phyloP scores from a whole-genome alignment of 2,797 vertebrate species.

The Chiloscyllium punctatum region DNA sequence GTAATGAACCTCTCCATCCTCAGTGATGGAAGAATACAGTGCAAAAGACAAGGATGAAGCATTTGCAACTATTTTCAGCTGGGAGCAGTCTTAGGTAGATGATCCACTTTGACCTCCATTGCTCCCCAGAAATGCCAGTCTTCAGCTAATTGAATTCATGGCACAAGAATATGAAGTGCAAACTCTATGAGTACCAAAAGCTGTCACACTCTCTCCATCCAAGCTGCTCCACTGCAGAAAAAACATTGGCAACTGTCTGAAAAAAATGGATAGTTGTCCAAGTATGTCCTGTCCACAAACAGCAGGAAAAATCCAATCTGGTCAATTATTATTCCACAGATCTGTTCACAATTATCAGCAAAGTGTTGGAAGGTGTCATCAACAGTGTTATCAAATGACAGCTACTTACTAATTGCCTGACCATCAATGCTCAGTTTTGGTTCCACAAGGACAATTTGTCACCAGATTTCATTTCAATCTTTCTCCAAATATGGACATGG shows the following conservation, averaged over 20 bases:
- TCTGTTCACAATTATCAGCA: neutral
- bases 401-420: neutral
- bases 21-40: neutral
- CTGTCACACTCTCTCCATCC: neutral
- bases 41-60: neutral
- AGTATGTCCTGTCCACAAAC: neutral
- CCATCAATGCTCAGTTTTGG: neutral
- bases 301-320: neutral
- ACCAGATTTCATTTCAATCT: neutral
- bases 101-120: neutral
- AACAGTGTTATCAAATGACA: neutral
- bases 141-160: neutral
- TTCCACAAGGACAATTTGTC: neutral
- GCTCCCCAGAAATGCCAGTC: neutral
- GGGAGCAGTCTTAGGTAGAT: neutral
- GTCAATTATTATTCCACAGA: neutral
- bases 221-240: neutral
- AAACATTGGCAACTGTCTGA: neutral
- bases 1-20: neutral
- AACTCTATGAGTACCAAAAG: neutral
- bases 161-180: neutral
- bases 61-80: neutral
- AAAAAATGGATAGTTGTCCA: neutral
- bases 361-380: neutral
- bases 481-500: neutral